Evolutionary conservation across 2,888 invertebrate genomes (phyloP), one percentile per base, ranked within the genome.

Genomic region (Vandiemenella viatica): DNA sequence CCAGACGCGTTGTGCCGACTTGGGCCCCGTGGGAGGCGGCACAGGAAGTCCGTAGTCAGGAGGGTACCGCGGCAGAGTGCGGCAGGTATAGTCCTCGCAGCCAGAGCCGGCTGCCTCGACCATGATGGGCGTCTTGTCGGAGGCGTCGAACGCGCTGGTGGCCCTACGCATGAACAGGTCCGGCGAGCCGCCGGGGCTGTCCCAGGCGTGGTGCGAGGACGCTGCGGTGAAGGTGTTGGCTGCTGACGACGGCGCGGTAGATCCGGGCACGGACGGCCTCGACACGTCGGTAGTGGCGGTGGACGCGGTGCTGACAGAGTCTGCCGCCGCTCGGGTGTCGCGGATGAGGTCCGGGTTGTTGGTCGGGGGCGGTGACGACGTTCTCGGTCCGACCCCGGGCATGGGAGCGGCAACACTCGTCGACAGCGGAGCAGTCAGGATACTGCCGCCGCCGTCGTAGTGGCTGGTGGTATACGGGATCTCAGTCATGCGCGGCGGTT

Each of bases 281-380:
- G 22, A 44, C 47, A 5, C 21, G 15, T 1, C 5, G 32, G 13
- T 10, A 40, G 8, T 40, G 37, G 5, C 18, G 43, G 10, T 49
- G 42, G 6, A 13, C 38, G 23, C 22, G 40, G 32, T 46, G 49
- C 37, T 49, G 44, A 7, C 38, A 45, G 18, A 45, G 50, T 8
- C 50, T 44, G 17, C 16, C 5, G n/a, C 17, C 40, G 17, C 1
- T 15, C 40, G n/a, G 17, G 87, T 86, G 61, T 88, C 88, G 60
- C 85, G 84, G 60, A 89, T 88, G 55, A 89, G 71, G 65, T 88
- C 88, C 3, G 88, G 88, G 65, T 88, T 86, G 59, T 88, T 87
- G 58, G 55, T 77, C 75, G 54, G 79, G n/a, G n/a, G n/a, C n/a
- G n/a, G n/a, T n/a, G n/a, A n/a, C n/a, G n/a, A n/a, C n/a, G n/a